Evolutionary conservation across 2,888 invertebrate species (phyloP), one percentile per base, ranked within the genome.

Genomic region (Sinohyriopsis cumingii): DNA sequence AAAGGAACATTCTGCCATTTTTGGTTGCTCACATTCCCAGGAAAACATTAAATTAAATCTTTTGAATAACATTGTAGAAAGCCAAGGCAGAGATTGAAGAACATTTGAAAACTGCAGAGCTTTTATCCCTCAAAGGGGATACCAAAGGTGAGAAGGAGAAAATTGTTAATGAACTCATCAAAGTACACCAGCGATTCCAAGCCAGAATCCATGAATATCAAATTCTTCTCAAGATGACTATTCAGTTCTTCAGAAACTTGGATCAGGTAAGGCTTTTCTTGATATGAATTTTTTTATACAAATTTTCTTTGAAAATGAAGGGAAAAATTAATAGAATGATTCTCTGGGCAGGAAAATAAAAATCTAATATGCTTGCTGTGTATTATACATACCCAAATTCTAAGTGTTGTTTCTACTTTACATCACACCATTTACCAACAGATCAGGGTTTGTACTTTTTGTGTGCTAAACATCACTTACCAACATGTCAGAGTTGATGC

Each of bases 161-260:
- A 84, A 92, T 95, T 62, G 92, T 93, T 70, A 92, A 92, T 67
- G 94, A 94, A 89, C 90, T 95, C 65, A 91, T 92, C 68, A 92
- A 94, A 78, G 92, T 94, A 66, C 93, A 93, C 84, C 92, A 93
- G 72, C 92, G 93, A 80, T 89, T 95, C 70, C 92, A 93, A 82
- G 92, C 93, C 71, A 93, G 94, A 69, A 92, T 93, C 60, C 93
- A 93, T 20, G 94, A 95, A 82, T 95, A 95, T 86, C 93, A 94
- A 86, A 92, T 92, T 25, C 90, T 95, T 64, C 88, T 94, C 65
- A 93, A 94, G 87, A 93, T 93, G 90, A 90, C 95, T 64, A 92
- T 94, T 74, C 92, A 93, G 65, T 94, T 95, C 90, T 94, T 95
- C 89, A 93, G 93, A 81, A 93, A 93, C 84, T 89, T 94, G 70